Conservation (phyloP, 2,113 vertebrate genomes). For the Saimiri boliviensis region DNA sequence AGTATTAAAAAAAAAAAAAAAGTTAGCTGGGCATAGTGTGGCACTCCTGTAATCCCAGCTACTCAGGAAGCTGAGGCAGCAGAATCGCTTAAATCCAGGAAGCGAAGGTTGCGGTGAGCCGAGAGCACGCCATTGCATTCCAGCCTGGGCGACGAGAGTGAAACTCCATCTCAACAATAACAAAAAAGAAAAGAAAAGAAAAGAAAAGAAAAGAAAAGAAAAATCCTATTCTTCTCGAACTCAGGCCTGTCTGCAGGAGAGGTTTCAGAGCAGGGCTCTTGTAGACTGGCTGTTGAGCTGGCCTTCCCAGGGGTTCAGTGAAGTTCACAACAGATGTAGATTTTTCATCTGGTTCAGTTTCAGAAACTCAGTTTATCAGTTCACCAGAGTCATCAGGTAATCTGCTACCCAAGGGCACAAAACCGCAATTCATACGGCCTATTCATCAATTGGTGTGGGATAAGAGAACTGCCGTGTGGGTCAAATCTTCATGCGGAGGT, state of each 20-base stretch:
- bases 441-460: neutral
- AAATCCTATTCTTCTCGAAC: neutral
- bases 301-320: neutral
- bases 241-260: neutral
- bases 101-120: too few species aligned
- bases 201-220: neutral
- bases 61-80: too few species aligned
- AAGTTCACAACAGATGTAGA: neutral
- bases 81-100: too few species aligned
- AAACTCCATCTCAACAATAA: too few species aligned
- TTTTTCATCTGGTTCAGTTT: conserved; percentile 13
- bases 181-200: too few species aligned
- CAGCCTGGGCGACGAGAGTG: too few species aligned
- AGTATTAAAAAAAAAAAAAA: too few species aligned
- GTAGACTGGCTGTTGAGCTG: too few species aligned
- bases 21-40: too few species aligned
- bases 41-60: too few species aligned
- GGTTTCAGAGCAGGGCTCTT: neutral
- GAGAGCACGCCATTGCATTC: too few species aligned
- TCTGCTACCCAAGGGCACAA: neutral
- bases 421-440: neutral
- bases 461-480: neutral
- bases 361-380: conserved; percentile 29
- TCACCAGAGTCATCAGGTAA: neutral
- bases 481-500: neutral